These are phyloP conservation scores for Dasyornis broadbenti DNA, from an alignment of 2,113 vertebrate species.

Conservation along the genomic window DNA sequence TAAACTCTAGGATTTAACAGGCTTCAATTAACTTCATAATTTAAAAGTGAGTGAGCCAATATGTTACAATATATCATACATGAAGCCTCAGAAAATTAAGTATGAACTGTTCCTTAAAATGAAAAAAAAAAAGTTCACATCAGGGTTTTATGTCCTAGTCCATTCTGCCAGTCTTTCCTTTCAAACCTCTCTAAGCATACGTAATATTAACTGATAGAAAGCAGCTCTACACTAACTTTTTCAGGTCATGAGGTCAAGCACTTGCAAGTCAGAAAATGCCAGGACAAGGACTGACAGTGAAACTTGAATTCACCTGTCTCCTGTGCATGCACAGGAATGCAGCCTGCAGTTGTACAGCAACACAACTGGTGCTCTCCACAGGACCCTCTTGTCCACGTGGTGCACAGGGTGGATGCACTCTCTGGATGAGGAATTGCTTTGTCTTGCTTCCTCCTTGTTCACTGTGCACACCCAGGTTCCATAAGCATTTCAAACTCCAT, in stretches of 20 bases:
- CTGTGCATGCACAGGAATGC: neutral
- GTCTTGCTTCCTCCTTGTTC: neutral
- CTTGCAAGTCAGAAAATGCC: neutral
- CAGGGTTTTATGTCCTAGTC: neutral
- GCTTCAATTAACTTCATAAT: neutral
- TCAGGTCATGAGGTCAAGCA: neutral
- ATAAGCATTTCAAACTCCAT: neutral
- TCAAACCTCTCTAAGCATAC: neutral
- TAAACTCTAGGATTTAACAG: neutral
- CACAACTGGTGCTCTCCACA: neutral
- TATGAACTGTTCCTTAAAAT: neutral
- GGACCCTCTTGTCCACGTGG: neutral
- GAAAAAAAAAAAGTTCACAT: neutral
- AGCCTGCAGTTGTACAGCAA: neutral
- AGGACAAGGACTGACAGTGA: neutral
- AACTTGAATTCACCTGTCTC: neutral
- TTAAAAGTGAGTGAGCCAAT: neutral
- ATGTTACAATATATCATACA: neutral
- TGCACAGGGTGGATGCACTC: neutral
- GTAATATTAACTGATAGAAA: neutral
- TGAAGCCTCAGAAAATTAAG: neutral
- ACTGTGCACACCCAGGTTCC: neutral
- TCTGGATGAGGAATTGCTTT: neutral
- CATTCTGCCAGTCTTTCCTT: neutral
- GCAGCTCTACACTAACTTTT: neutral